A percentile compares a stretch with the other conserved stretches of the same genome.
Conservation (phyloP, 30 jellyfish, hydroid and myxozoan species). For the Phacellophora camtschatica region DNA sequence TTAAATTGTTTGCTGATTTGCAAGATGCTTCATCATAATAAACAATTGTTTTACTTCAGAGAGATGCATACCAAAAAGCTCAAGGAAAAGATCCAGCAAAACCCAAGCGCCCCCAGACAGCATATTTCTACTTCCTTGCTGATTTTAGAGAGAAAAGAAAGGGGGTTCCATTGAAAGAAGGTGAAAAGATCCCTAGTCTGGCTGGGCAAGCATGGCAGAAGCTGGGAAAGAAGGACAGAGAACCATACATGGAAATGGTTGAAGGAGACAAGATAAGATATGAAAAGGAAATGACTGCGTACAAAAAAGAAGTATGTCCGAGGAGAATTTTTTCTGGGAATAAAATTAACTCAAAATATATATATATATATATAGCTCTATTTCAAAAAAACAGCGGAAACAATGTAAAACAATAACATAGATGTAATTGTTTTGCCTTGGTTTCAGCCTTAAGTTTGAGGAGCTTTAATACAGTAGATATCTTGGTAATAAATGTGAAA, state of each 20-base stretch:
- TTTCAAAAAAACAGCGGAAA: too few species aligned
- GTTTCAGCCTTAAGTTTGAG: too few species aligned
- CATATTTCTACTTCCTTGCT: constrained; percentile 90
- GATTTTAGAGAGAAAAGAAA: constrained; percentile 79
- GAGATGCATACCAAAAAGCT: constrained; percentile 74
- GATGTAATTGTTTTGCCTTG: too few species aligned
- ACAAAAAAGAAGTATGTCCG: constrained; percentile 69
- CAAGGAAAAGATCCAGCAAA: constrained; percentile 95
- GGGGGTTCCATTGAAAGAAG: constrained; percentile 58
- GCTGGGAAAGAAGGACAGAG: constrained; percentile 76
- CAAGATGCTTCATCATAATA: not conserved
- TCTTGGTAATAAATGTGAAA: too few species aligned
- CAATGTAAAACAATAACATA: too few species aligned
- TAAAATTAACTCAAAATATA: too few species aligned
- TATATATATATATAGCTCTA: too few species aligned
- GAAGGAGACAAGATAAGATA: constrained; percentile 76
- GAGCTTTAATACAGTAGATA: too few species aligned
- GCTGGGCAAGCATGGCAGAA: constrained; percentile 93
- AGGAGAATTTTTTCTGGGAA: too few species aligned
- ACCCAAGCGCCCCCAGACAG: constrained; percentile 96
- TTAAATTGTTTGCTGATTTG: too few species aligned
- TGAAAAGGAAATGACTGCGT: constrained; percentile 72
- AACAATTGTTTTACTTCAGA: constrained; percentile 14
- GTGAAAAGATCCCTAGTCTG: constrained; percentile 81
- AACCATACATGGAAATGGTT: constrained; percentile 76